Evolutionary conservation across 2,888 invertebrate species (phyloP), one percentile per base, ranked within the genome.

Genomic region (Rotaria socialis): DNA sequence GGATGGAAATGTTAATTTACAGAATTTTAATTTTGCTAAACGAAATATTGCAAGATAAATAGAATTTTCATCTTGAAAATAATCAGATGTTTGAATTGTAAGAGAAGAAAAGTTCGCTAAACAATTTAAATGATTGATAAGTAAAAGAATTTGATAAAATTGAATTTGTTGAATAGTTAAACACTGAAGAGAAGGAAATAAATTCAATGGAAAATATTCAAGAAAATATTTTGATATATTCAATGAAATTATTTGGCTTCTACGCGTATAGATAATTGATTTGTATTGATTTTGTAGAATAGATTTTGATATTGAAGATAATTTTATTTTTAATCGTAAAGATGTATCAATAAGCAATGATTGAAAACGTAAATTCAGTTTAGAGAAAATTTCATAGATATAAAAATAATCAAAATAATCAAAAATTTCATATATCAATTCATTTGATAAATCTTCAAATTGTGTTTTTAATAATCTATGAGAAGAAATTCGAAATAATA

Each of bases 361-460:
- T 19, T 35, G 35, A 35, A 67, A 67, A 35, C 67, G 67, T 67
- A 35, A 19, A 35, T 67, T 67, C 0, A 67, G 6, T 19, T 67
- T 67, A 16, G 2, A 5, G 35, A 67, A 67, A 7, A 67, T 35
- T 19, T 67, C 67, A 35, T 67, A 67, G 0, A 67, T 67, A 27
- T 5, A 19, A 35, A 35, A 67, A 67, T 35, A 67, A 67, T 67
- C 67, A 19, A 35, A 16, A 27, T 67, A 67, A 41, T 67, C 67
- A 3, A 67, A 67, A 35, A 67, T 67, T 67, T 67, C 67, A 67
- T 67, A 35, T 6, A 67, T 35, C 35, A 67, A 41, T 67, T 67
- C 67, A 67, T 67, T 67, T 11, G 67, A 67, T 35, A 67, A 41
- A 35, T 67, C 67, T 67, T 67, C 67, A 27, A 67, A 67, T 67